Evolutionary conservation across 2,797 vertebrate genomes (phyloP), one percentile per base, ranked within the genome.

Genomic region (Pygocentrus nattereri): DNA sequence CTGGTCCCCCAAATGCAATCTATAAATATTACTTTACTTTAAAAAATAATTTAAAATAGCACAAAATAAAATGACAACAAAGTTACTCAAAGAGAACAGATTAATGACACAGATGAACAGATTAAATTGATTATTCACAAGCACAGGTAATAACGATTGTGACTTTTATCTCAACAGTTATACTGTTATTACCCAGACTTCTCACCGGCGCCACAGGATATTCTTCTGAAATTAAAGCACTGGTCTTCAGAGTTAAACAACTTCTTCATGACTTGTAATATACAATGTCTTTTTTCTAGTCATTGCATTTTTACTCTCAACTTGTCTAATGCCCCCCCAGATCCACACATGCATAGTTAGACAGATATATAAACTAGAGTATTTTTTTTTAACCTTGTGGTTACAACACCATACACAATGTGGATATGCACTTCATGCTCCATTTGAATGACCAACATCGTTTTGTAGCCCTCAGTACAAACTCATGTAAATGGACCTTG

Each of bases 391-490:
- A 52, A 52, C 18, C 49, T 52, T 49, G 18, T 52, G 49, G 16
- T 52, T 52, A 16, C 15, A 52, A 10, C 13, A 10, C 18, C 16
- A 52, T 19, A 12, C 52, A 16, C 15, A 52, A 52, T 3, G 7
- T 10, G 34, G 13, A 52, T 30, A n/a, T 61, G n/a, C 18, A 30
- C 23, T 31, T 21, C 12, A 38, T 30, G 6, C 11, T 21, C 16
- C 41, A 23, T 25, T 19, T 71, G 30, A 52, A 73, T 58, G 13
- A 71, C 54, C 30, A 31, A 69, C 27, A 50, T 41, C 44, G 61
- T 67, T 74, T 62, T 54, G 19, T 69, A 69, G 30, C 30, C 23
- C 64, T 70, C 23, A 47, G 68, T 79, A 38, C 34, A 23, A 68
- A 68, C 41, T 74, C 54, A 56, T 38, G 30, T 21, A 70, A 64